Evolutionary conservation across 2,888 invertebrate species (phyloP), one percentile per base, ranked within the genome.

Genomic region (Alentia gelatinosa): DNA sequence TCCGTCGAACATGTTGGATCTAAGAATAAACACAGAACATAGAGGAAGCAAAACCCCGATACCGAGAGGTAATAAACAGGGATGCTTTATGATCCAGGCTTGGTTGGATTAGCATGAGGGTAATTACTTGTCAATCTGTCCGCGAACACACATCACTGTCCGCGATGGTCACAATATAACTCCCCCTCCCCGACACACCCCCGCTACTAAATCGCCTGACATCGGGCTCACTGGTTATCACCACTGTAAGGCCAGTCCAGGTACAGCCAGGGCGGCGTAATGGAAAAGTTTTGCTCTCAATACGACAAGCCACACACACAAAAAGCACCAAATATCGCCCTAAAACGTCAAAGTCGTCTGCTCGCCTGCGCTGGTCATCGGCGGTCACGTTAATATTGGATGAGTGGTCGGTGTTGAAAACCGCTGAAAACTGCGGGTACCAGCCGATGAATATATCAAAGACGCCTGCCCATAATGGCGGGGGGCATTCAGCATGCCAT

Each of bases 361-460:
- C 4, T 74, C 19, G 74, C 30, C 30, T 3, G 30, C 74, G 74
- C 30, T 74, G 74, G 75, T 75, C 75, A 75, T 75, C 37, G 74
- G 74, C 74, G 74, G 12, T 19, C 30, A 9, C 23, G 79, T 79
- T 35, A 79, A 86, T 86, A 47, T 42, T 86, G 86, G 26, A 86
- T 86, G 86, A 86, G 83, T 26, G 83, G n/a, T 23, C 83, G 75
- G 12, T 19, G n/a, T n/a, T n/a, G 37, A 33, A 75, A 30, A 83
- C 35, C 68, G 12, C 30, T 30, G 26, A 30, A 68, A 68, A 79
- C 79, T 15, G 37, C 37, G 23, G 37, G 79, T 37, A 39, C 86
- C 47, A 47, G 86, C 26, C n/a, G 30, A 15, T 86, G 86, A 86
- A 86, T 86, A 86, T 86, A 86, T 86, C 86, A 86, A 86, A 86